phyloP scores from a whole-genome alignment of 2,113 vertebrate genomes.

The Mus pahari region DNA sequence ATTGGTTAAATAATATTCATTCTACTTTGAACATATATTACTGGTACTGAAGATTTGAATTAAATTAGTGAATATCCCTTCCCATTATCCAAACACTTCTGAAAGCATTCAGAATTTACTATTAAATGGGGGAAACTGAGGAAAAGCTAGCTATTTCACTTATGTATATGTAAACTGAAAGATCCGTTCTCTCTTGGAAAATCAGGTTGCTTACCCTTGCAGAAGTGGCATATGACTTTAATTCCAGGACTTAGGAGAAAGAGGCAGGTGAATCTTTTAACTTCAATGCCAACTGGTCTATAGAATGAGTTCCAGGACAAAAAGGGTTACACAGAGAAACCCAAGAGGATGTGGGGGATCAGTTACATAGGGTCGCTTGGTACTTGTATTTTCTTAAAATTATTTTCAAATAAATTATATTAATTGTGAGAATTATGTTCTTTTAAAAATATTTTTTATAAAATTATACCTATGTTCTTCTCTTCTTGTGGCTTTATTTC shows the following conservation, averaged over 20 bases:
- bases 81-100: slow-evolving; percentile 21
- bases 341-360: background rate
- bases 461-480: slow-evolving; percentile 49
- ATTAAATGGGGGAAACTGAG: background rate
- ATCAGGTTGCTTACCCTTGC: no score
- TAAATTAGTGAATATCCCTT: slow-evolving; percentile 8
- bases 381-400: slow-evolving; percentile 19
- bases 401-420: slow-evolving; percentile 19
- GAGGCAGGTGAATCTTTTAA: background rate
- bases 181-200: background rate
- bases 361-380: background rate
- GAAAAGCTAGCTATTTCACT: background rate
- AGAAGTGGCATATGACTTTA: background rate
- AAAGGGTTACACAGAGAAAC: background rate
- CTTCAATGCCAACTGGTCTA: background rate
- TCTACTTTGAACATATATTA: slow-evolving; percentile 22
- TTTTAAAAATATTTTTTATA: slow-evolving; percentile 63
- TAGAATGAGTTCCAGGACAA: background rate
- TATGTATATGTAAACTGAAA: slow-evolving; percentile 36
- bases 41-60: slow-evolving; percentile 51
- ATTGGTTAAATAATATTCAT: slow-evolving; percentile 55
- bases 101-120: slow-evolving; percentile 17
- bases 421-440: background rate
- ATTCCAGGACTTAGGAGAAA: background rate
- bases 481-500: slow-evolving; percentile 23